A percentile compares a stretch with the other conserved stretches of the same genome.
Evolutionary conservation across 2,888 invertebrate species (phyloP).

Genomic region (Urechis unicinctus): DNA sequence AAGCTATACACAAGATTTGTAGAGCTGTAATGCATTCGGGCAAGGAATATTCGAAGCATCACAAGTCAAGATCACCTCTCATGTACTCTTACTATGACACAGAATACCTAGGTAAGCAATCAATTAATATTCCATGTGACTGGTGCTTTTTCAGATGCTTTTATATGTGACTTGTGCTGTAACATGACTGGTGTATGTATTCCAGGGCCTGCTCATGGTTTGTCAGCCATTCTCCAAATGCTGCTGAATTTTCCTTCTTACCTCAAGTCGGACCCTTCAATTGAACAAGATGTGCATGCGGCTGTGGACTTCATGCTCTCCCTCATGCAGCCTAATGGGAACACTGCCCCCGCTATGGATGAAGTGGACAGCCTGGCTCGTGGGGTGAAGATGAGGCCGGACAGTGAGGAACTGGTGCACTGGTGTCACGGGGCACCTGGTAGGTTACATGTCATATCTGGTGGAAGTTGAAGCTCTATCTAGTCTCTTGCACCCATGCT

Average conservation of each 20-base stretch:
- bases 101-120: slow-evolving; percentile 61
- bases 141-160: too few relatives aligned
- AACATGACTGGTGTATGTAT: too few relatives aligned
- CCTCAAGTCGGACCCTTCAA: slow-evolving; percentile 55
- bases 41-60: slow-evolving; percentile 59
- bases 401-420: slow-evolving; percentile 68
- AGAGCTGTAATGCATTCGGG: slow-evolving; percentile 68
- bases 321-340: slow-evolving; percentile 66
- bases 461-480: too few relatives aligned
- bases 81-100: slow-evolving; percentile 74
- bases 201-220: slow-evolving; percentile 58
- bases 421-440: slow-evolving; percentile 88
- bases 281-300: slow-evolving; percentile 59
- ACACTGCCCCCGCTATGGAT: slow-evolving; percentile 70
- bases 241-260: slow-evolving; percentile 60
- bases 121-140: too few relatives aligned
- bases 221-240: slow-evolving; percentile 63
- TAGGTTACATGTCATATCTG: slow-evolving; percentile 18
- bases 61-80: slow-evolving; percentile 51
- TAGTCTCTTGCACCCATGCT: too few relatives aligned
- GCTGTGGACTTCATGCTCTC: slow-evolving; percentile 63
- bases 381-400: slow-evolving; percentile 35
- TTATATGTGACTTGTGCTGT: too few relatives aligned
- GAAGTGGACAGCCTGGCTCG: too few relatives aligned
- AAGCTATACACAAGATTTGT: slow-evolving; percentile 62